Base-by-base conservation (phyloP, 37 sponge, comb jelly and placozoan species). In the Dysidea cf. avara region DNA sequence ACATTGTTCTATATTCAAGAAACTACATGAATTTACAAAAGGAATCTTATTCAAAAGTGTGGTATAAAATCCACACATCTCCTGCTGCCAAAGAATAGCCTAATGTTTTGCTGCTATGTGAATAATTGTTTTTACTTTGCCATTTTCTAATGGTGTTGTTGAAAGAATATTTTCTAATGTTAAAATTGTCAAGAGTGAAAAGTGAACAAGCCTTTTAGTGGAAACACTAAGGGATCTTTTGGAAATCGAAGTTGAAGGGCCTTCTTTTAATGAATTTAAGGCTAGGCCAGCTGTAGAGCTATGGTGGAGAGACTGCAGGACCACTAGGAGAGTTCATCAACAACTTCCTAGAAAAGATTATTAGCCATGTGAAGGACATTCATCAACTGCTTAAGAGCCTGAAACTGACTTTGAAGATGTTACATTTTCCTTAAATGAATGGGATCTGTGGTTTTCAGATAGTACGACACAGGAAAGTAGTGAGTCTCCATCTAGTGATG, bases 241-340 rank as follows among this genome's bases (percentile, higher is more conserved):
- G 38, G 85, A 84, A 54, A 84, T 84, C 58, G 35, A 71, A 47
- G 77, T 77, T 64, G 85, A 84, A 61, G 85, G 85, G 33, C 85
- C 85, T 26, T 14, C 85, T 0, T 50, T 69, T 32, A 18, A 47
- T 31, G 11, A 11, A 29, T 84, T 84, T 39, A 30, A 21, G 33
- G 26, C 85, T 2, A 66, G 64, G 21, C 28, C 49, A 6, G 85
- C 78, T 9, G 48, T 84, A 21, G 56, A 61, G 17, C 67, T 84
- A 2, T 84, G 85, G 85, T 84, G 72, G 77, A 25, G 28, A 11
- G 85, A 76, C 59, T 54, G 74, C 30, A 64, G 49, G 34, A 39
- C 55, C 71, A 43, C 69, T 50, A 56, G 72, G 38, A 68, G 77
- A n/a, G 34, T 39, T 11, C 38, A 71, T 20, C 81, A 81, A 49